Conservation (phyloP, 1,140 invertebrate species). For the Polypedilum vanderplanki region DNA sequence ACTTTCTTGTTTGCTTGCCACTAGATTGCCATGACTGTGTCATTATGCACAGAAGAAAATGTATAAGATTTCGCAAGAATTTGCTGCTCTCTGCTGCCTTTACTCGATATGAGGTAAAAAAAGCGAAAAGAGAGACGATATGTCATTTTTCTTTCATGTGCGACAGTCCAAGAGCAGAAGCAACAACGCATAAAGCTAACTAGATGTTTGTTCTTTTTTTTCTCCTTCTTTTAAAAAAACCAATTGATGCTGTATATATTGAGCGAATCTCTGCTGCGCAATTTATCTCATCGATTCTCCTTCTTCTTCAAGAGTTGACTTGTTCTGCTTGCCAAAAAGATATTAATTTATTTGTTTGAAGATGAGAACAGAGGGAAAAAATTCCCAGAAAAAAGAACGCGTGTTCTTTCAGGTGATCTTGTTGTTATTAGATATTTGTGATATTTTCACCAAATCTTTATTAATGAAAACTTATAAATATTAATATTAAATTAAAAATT, state of each 20-base stretch:
- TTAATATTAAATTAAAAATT: too few relatives aligned
- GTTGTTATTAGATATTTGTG: too few relatives aligned
- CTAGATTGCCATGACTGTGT: background rate
- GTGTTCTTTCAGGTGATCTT: background rate
- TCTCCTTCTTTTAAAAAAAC: background rate
- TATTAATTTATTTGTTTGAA: background rate
- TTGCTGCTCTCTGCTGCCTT: too few relatives aligned
- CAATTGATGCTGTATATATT: background rate
- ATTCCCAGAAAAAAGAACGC: background rate
- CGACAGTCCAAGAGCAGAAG: background rate
- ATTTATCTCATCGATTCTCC: slow-evolving; percentile 5
- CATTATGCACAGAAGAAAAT: slow-evolving; percentile 3
- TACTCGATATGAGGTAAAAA: too few relatives aligned
- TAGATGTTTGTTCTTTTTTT: background rate
- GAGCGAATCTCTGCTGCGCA: background rate
- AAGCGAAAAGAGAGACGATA: too few relatives aligned
- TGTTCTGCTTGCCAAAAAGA: background rate
- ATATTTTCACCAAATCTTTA: too few relatives aligned
- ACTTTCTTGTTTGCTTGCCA: background rate
- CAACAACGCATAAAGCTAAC: background rate
- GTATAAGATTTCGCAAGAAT: background rate
- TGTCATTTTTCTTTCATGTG: too few relatives aligned
- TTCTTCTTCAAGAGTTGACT: background rate
- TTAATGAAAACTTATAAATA: too few relatives aligned
- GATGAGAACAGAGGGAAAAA: background rate